These are phyloP conservation scores for Watsonalla binaria DNA, from an alignment of 2,888 invertebrate species.

Conservation along the genomic window DNA sequence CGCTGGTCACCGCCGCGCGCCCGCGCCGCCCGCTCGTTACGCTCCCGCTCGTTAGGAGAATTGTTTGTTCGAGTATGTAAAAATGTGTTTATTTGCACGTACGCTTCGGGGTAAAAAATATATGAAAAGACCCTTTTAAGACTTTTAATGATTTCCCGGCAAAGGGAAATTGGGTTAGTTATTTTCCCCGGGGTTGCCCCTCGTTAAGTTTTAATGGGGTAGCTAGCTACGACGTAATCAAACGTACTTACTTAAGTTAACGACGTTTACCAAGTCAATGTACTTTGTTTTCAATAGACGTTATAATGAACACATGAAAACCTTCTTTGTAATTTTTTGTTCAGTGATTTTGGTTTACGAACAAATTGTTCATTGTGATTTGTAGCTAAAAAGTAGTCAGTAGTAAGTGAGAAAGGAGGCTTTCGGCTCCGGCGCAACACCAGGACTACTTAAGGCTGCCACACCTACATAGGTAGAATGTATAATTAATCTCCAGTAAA, in stretches of 20 bases:
- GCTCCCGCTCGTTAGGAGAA: slow-evolving; percentile 73
- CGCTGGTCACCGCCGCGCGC: slow-evolving; percentile 21
- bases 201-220: slow-evolving; percentile 79
- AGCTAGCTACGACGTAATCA: slow-evolving; percentile 77
- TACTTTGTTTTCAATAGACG: slow-evolving; percentile 68
- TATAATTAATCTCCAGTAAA: slow-evolving; percentile 76
- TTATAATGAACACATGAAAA: slow-evolving; percentile 35
- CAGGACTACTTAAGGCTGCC: slow-evolving; percentile 39
- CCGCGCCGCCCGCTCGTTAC: slow-evolving; percentile 59
- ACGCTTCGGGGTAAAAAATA: slow-evolving; percentile 74
- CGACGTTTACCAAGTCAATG: slow-evolving; percentile 65
- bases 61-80: slow-evolving; percentile 79
- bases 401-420: slow-evolving; percentile 50
- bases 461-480: slow-evolving; percentile 50
- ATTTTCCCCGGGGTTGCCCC: slow-evolving; percentile 77
- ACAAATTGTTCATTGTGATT: slow-evolving; percentile 9
- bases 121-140: slow-evolving; percentile 79
- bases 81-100: slow-evolving; percentile 79
- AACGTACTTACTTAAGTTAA: slow-evolving; percentile 77
- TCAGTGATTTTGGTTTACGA: slow-evolving; percentile 19
- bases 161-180: slow-evolving; percentile 80
- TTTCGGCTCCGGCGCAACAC: slow-evolving; percentile 35
- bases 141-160: slow-evolving; percentile 79
- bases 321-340: slow-evolving; percentile 6
- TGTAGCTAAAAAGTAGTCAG: slow-evolving; percentile 19